These are phyloP conservation scores for Champsocephalus esox DNA, from an alignment of 2,797 vertebrate species.

Conservation along the genomic window DNA sequence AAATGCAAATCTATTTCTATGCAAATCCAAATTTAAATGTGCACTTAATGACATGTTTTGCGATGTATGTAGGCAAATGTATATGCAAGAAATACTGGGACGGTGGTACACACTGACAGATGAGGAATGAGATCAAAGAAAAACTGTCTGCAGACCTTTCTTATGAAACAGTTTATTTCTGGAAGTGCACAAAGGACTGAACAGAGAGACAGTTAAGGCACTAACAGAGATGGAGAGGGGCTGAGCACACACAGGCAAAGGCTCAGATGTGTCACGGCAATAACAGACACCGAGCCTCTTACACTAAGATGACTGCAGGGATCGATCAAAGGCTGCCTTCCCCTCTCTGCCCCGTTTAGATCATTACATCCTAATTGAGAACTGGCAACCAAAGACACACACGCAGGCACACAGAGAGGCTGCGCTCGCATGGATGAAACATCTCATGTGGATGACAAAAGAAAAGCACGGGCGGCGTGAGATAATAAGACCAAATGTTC, in stretches of 20 bases:
- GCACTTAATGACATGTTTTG: neutral
- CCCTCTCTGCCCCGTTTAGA: conserved; percentile 47
- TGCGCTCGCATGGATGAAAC: conserved; percentile 34
- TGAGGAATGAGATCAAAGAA: conserved; percentile 27
- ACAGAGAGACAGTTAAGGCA: conserved; percentile 13
- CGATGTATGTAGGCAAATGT: neutral
- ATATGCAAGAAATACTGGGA: neutral
- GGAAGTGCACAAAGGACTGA: conserved; percentile 30
- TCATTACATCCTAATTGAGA: conserved; percentile 72
- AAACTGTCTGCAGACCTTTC: conserved; percentile 26
- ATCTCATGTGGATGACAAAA: conserved; percentile 50
- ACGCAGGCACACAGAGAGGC: conserved; percentile 4
- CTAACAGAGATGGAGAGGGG: conserved; percentile 29
- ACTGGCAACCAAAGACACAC: conserved; percentile 43
- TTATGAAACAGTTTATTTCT: conserved; percentile 19
- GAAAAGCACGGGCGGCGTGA: conserved; percentile 30
- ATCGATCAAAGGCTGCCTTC: conserved; percentile 66
- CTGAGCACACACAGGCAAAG: conserved; percentile 48
- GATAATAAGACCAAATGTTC: conserved; percentile 59
- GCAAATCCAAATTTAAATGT: neutral
- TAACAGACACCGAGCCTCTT: conserved; percentile 42
- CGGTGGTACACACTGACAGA: neutral
- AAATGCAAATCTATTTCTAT: neutral
- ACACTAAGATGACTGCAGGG: conserved; percentile 59
- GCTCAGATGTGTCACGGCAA: conserved; percentile 55